These are phyloP conservation scores for Philaenus spumarius DNA, from an alignment of 1,140 invertebrate species.

Conservation along the genomic window DNA sequence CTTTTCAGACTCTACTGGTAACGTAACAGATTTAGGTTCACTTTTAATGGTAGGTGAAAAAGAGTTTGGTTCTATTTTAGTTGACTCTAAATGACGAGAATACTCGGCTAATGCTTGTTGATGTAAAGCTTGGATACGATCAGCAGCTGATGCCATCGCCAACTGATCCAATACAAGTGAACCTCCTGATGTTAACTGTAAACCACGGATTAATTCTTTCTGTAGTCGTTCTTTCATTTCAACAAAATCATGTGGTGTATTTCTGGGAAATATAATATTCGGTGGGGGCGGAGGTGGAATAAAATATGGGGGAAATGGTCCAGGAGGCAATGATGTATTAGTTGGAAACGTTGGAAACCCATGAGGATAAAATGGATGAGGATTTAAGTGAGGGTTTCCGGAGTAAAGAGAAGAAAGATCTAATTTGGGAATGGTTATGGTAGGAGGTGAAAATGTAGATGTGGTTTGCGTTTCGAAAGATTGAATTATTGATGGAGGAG, in stretches of 20 bases:
- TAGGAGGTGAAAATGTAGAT: background rate
- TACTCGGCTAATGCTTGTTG: constrained; percentile 25
- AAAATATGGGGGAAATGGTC: constrained; percentile 23
- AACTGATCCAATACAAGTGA: constrained; percentile 51
- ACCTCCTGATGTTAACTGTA: constrained; percentile 57
- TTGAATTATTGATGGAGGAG: background rate
- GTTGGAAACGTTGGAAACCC: constrained; percentile 12
- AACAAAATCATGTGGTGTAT: constrained; percentile 50
- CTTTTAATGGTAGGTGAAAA: constrained; percentile 10
- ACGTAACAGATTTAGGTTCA: background rate
- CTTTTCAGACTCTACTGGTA: no score
- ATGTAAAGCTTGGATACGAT: constrained; percentile 31
- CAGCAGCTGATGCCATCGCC: constrained; percentile 29
- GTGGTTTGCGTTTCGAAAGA: background rate
- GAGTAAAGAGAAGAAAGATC: constrained; percentile 18
- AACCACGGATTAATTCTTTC: constrained; percentile 54
- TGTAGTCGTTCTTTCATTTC: constrained; percentile 58
- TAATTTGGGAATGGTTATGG: constrained; percentile 4
- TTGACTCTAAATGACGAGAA: constrained; percentile 20
- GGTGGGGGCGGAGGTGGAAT: constrained; percentile 38
- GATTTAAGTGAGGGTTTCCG: constrained; percentile 2
- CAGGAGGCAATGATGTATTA: background rate
- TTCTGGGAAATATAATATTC: constrained; percentile 46
- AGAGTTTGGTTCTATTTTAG: constrained; percentile 1
- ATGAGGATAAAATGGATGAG: constrained; percentile 12